phyloP scores from a whole-genome alignment of 2,888 invertebrate species.

The Diachrysia chrysitis region DNA sequence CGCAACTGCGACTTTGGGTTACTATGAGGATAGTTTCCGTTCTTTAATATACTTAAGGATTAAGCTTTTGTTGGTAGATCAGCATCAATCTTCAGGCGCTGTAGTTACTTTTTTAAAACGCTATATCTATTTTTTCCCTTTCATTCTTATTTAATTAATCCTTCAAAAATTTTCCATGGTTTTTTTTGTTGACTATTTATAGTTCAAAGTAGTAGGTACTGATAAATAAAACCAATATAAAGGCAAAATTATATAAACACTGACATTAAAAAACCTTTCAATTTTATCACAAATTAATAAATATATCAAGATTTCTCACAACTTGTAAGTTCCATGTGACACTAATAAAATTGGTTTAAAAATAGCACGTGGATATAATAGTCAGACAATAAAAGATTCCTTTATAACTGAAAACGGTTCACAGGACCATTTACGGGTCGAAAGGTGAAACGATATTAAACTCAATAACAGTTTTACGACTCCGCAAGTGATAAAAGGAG shows the following conservation, averaged over 20 bases:
- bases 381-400: slow-evolving; percentile 24
- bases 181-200: neutral
- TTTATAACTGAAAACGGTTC: slow-evolving; percentile 35
- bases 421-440: slow-evolving; percentile 60
- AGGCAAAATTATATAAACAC: neutral
- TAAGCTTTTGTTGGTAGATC: neutral
- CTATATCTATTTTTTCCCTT: neutral
- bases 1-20: neutral
- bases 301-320: neutral
- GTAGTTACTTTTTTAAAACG: neutral
- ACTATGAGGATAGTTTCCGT: neutral
- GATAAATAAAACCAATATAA: neutral
- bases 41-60: neutral
- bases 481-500: slow-evolving; percentile 60
- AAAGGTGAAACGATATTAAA: slow-evolving; percentile 71
- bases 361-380: slow-evolving; percentile 7
- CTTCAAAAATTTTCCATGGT: too few species aligned
- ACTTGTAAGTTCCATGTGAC: neutral
- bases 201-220: neutral
- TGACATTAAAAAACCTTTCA: neutral
- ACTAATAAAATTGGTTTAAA: neutral
- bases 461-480: slow-evolving; percentile 72
- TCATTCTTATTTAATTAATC: too few species aligned
- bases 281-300: neutral
- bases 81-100: neutral